phyloP scores from a whole-genome alignment of 2,797 vertebrate species.

The Erpetoichthys calabaricus region DNA sequence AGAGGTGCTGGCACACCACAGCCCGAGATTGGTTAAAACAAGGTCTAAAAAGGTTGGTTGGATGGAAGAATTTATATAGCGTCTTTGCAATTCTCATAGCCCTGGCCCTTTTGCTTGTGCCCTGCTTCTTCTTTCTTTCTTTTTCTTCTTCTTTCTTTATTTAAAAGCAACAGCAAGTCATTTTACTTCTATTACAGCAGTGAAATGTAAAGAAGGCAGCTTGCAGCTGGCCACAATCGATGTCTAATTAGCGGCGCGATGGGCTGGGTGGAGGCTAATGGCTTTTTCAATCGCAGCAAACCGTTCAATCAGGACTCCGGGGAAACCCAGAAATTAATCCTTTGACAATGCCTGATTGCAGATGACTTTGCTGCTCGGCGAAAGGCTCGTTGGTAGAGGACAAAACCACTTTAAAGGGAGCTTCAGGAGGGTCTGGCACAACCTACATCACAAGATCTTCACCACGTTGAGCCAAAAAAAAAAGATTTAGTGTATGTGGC shows the following conservation, averaged over 20 bases:
- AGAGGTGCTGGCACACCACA: too few species aligned
- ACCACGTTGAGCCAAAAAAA: too few species aligned
- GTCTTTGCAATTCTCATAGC: conserved; percentile 26
- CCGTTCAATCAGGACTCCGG: conserved; percentile 46
- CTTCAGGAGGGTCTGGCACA: too few species aligned
- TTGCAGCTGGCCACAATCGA: conserved; percentile 44
- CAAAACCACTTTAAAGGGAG: too few species aligned
- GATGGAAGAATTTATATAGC: background rate
- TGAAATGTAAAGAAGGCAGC: conserved; percentile 45
- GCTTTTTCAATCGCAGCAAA: conserved; percentile 31
- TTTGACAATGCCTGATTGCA: conserved; percentile 61
- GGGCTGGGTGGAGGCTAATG: conserved; percentile 17
- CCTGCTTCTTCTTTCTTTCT: conserved; percentile 2
- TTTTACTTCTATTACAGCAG: conserved; percentile 45
- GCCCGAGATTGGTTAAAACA: too few species aligned
- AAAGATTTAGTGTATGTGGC: too few species aligned
- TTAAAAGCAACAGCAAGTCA: conserved; percentile 38
- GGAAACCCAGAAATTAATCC: conserved; percentile 58
- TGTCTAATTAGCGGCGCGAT: conserved; percentile 47
- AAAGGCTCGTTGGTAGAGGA: too few species aligned
- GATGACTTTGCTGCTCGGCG: conserved; percentile 43
- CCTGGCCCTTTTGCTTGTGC: conserved; percentile 29
- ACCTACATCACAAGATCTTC: too few species aligned
- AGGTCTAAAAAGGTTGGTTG: too few species aligned
- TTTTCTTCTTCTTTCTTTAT: conserved; percentile 16